Evolutionary conservation across 37 sponge, comb jelly and placozoan species (phyloP), one percentile per base, ranked within the genome.

Genomic region (Ianthella basta): DNA sequence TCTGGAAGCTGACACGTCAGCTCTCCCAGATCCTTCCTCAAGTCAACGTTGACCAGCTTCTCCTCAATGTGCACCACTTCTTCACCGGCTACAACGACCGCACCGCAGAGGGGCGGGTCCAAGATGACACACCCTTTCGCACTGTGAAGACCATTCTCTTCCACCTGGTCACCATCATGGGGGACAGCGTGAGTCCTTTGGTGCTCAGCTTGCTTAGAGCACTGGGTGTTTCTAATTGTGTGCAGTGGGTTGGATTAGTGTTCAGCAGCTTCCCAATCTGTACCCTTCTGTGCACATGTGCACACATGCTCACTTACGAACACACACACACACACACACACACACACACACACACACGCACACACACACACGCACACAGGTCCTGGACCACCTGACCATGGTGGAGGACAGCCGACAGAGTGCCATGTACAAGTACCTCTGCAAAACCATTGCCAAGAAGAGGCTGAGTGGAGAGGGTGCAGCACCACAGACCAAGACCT

Each of bases 131-230:
- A 75, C 91, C 93, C 20, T 88, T 69, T 56, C 82, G 94, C 23
- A 97, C 97, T 38, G 90, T 92, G 24, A 97, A 92, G 82, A 97
- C 97, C 16, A 78, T 97, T 2, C 82, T 97, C 25, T 95, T 87
- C 80, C 93, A 89, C 61, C 56, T 94, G 21, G 92, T 85, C 24
- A 85, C 84, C 33, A 68, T 77, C 1, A 23, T 86, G 40, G 92
- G 92, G 32, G 15, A 67, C 53, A 73, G 91, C 91, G 87, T 91
- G 21, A 16, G 53, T 40, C n/a, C n/a, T n/a, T n/a, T n/a, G n/a
- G n/a, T n/a, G n/a, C n/a, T n/a, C n/a, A n/a, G n/a, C n/a, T n/a
- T n/a, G n/a, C n/a, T n/a, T n/a, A n/a, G n/a, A n/a, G n/a, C n/a
- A n/a, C n/a, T n/a, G n/a, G n/a, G n/a, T n/a, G n/a, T n/a, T n/a